A percentile compares a stretch with the other conserved stretches of the same genome.
Evolutionary conservation across 2,797 vertebrate genomes (phyloP).

Genomic region (Pangasius sanitwongsei): DNA sequence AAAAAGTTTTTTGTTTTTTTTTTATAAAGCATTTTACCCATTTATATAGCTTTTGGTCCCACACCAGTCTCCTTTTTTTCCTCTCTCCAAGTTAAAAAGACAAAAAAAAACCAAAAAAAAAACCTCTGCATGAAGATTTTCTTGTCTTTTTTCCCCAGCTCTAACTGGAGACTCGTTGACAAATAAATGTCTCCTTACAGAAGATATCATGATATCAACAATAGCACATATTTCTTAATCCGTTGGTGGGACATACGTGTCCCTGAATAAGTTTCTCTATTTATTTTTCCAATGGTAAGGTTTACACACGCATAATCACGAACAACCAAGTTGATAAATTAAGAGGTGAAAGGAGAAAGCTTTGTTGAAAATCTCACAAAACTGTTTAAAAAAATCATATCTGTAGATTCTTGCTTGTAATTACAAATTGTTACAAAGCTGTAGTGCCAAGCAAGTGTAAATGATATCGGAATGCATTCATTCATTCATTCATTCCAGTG

Average conservation of each 20-base stretch:
- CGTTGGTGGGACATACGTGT: neutral
- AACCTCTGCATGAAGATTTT: neutral
- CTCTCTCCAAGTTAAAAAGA: neutral
- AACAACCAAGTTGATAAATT: neutral
- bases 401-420: neutral
- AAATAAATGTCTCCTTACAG: neutral
- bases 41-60: neutral
- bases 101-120: neutral
- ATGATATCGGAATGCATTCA: neutral
- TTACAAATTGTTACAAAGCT: neutral
- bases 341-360: neutral
- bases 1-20: no score
- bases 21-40: neutral
- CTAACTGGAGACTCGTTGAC: neutral
- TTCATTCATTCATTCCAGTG: neutral
- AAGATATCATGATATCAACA: neutral
- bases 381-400: neutral
- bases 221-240: neutral
- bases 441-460: neutral
- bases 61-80: no score
- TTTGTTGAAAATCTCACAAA: neutral
- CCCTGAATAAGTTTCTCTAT: neutral
- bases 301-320: neutral
- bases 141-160: neutral
- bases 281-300: neutral